Base-by-base conservation (phyloP, 2,797 vertebrate genomes). In the Synaphobranchus kaupii region DNA sequence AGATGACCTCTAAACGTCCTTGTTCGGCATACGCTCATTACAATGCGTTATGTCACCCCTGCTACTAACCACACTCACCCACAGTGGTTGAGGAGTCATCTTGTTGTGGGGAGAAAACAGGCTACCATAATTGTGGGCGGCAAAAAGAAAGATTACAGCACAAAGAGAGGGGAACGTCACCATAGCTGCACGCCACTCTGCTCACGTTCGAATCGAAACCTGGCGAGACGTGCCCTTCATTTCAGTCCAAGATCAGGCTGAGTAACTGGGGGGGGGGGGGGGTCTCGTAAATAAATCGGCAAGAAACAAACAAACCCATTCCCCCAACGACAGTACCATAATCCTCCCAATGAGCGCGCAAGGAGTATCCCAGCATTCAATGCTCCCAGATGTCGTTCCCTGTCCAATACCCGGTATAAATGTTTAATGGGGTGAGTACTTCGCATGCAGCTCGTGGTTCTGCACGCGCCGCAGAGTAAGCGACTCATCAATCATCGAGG, bases 41-140 rank as follows among this genome's bases (percentile, higher is more conserved):
- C 44, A 20, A 63, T 83, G 47, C 82, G 48, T 71, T 25, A 63
- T 17, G 58, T 82, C 47, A 82, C 54, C 84, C 58, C 86, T 22
- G 47, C 44, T 48, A n/a, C 50, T 58, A 83, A 86, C 80, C 66
- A 25, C 84, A 81, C 84, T 56, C 71, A 39, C 7, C 81, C 81
- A 68, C 44, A 87, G 83, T 50, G 84, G 84, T 84, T 78, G 34
- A 48, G 63, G 48, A 86, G 34, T 87, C 84, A 85, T 78, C 68
- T 86, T 73, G 86, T 68, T 63, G 71, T 85, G 87, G 89, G 58
- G 85, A 73, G 82, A 63, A 25, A 60, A 88, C 60, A 78, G n/a
- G 68, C 44, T 28, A 68, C 88, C 73, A 58, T 54, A 58, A 71
- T 47, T 56, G n/a, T 76, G 68, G 71, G 52, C 56, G 88, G 63